A percentile compares a stretch with the other conserved stretches of the same genome.
These are phyloP conservation scores for Antedon mediterranea DNA, from an alignment of 53 echinoderm and acorn worm genomes.

Conservation along the genomic window DNA sequence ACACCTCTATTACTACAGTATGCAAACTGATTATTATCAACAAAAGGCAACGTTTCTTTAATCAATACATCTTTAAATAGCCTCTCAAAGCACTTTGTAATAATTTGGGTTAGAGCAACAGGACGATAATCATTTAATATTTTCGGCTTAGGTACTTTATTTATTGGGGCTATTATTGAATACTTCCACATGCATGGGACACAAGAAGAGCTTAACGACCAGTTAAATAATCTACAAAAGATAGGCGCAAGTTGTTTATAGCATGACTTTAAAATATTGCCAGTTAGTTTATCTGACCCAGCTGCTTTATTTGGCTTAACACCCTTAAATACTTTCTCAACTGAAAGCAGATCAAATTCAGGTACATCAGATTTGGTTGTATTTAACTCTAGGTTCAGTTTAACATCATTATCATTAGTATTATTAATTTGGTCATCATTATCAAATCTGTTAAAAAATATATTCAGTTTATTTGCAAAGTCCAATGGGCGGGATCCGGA, in stretches of 20 bases:
- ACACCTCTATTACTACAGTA: background rate
- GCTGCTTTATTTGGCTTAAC: background rate
- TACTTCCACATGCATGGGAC: background rate
- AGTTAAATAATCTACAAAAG: background rate
- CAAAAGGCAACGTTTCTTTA: background rate
- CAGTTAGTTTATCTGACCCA: background rate
- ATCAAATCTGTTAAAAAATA: background rate
- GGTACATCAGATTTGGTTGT: too few relatives aligned
- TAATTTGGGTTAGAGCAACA: background rate
- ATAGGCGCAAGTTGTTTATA: background rate
- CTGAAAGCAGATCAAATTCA: background rate
- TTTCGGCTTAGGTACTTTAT: background rate
- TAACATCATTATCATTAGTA: too few relatives aligned
- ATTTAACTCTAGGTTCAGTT: too few relatives aligned
- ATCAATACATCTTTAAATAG: background rate
- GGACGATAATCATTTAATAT: background rate
- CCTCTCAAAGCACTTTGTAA: background rate
- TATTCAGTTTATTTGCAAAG: background rate
- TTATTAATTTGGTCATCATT: background rate
- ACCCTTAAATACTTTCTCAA: background rate
- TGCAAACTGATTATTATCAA: background rate
- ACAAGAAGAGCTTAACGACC: background rate
- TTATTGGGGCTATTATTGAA: background rate
- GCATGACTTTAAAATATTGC: background rate
- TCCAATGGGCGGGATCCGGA: background rate